Evolutionary conservation across 23 tunicate species (phyloP), one percentile per base, ranked within the genome.

Genomic region (Trididemnum nubilum): DNA sequence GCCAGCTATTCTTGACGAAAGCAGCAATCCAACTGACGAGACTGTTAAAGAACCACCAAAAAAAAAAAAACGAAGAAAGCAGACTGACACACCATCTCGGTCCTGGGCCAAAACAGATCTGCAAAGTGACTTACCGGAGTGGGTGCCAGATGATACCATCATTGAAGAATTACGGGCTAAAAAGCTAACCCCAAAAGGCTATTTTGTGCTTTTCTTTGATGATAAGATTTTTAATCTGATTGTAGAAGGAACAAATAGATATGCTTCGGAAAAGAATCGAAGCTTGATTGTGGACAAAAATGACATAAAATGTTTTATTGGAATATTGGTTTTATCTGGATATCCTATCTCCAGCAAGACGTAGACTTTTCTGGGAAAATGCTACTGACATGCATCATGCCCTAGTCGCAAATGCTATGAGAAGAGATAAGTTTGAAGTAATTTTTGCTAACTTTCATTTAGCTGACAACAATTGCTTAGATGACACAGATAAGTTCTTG

Each of bases 301-400:
- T 3, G 38, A 69, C 36, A 32, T 69, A 69, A 33, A 69, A 31
- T 30, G 75, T 23, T 69, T 69, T 32, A 31, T 69, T 33, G 75
- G 75, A 31, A 69, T 69, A 69, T 33, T 69, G 23, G 4, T 69
- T 7, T 32, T 69, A 33, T 7, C 23, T 69, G 75, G 75, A 29
- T 30, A 69, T 33, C 38, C n/a, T 29, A 3, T 69, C 38, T 31
- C 9, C 39, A 23, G 9, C 39, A 7, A 69, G 39, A 23, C 38
- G 75, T 7, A 69, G 75, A 69, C 75, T 69, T 30, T 30, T 69
- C 15, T 32, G 38, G 75, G 75, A 69, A 32, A 69, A 30, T n/a
- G 75, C 75, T 31, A 30, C 36, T 5, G 75, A 69, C 33, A 69
- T 38, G 18, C 75, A 69, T 69, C 75, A 69, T 32, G 38, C 7